Evolutionary conservation across 2,888 invertebrate species (phyloP), one percentile per base, ranked within the genome.

Genomic region (Notodonta ziczac): DNA sequence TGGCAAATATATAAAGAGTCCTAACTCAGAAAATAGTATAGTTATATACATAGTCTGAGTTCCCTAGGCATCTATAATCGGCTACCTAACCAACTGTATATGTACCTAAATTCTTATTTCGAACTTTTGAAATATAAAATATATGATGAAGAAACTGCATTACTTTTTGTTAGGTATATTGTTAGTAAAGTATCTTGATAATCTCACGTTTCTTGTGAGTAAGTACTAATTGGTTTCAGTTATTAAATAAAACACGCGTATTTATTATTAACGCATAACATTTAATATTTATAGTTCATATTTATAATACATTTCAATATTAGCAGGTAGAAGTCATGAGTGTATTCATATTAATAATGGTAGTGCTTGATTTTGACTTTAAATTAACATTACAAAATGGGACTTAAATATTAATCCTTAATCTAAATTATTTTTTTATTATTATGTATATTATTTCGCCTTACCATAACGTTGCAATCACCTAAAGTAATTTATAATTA

Each of bases 251-350:
- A 91, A 91, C 85, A 62, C 82, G 61, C 24, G 42, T 59, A 56
- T 85, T 84, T 95, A 95, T 95, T 95, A 95, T 95, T 95, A 95
- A 95, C 95, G 95, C 95, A 95, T 95, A 95, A 95, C 95, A 95
- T 95, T 94, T 94, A 94, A 93, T 94, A 93, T 93, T 94, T 93
- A 94, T 94, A 94, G 90, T 93, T 94, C 89, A 94, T 93, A 90
- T 93, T 91, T 94, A 94, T 94, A 91, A 89, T 94, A 94, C 94
- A 94, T 91, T 94, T 90, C 90, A 93, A 90, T 94, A 90, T 91
- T 94, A 94, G 93, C 93, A 82, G 84, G 92, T 88, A 93, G 93
- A 93, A 92, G 86, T 90, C 86, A 91, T 92, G 90, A 90, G 92
- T 93, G 93, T 91, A 90, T 88, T 88, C 90, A 89, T 91, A 90